Percentiles rank a stretch among this genome's conserved stretches.
Evolutionary conservation across 2,113 vertebrate species (phyloP).

Genomic region (Pelusios castaneus): DNA sequence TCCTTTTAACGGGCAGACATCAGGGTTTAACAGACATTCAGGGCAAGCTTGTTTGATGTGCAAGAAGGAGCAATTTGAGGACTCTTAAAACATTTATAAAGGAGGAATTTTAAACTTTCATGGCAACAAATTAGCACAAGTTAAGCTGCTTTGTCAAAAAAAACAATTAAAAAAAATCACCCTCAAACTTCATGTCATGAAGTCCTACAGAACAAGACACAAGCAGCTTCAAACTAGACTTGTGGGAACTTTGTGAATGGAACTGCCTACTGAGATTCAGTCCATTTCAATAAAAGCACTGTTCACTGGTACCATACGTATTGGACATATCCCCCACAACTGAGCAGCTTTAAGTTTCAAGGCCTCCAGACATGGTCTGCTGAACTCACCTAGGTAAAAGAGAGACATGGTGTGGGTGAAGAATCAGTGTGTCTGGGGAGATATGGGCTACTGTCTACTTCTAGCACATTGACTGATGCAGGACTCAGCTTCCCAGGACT

Average conservation of each 20-base stretch:
- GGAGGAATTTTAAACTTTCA: background rate
- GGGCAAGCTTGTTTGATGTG: background rate
- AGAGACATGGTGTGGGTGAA: background rate
- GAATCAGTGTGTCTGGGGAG: background rate
- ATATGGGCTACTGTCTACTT: background rate
- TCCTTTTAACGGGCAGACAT: background rate
- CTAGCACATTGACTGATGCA: rapidly evolving
- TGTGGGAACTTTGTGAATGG: background rate
- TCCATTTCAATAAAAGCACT: background rate
- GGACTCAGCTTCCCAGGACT: rapidly evolving
- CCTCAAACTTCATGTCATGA: background rate
- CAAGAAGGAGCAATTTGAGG: background rate
- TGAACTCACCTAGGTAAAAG: background rate
- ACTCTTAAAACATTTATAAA: background rate
- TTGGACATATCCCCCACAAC: background rate
- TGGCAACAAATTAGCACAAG: background rate
- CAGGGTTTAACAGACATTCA: background rate
- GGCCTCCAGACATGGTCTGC: background rate
- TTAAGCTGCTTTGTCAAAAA: background rate
- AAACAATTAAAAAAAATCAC: slow-evolving; percentile 12
- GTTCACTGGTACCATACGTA: background rate
- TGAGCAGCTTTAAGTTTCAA: background rate
- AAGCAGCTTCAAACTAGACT: background rate
- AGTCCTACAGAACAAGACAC: background rate
- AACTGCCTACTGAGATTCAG: background rate